Evolutionary conservation across 2,888 invertebrate genomes (phyloP).

Genomic region (Oxyscelio sp.): DNA sequence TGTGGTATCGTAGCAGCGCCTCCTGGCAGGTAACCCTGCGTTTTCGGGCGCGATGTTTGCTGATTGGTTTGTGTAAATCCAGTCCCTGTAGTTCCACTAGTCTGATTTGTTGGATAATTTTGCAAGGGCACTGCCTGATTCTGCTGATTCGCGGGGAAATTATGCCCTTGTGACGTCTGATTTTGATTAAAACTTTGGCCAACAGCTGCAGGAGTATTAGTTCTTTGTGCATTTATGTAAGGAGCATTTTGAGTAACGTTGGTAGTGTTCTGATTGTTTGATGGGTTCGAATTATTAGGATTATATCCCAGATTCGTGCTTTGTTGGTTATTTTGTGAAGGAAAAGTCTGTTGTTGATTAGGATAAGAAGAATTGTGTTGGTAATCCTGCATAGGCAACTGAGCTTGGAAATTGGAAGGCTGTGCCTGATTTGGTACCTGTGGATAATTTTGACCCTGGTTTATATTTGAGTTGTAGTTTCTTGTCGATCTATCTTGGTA

Average conservation of each 20-base stretch:
- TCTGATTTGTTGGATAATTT: conserved; percentile 62
- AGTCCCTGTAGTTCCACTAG: conserved; percentile 26
- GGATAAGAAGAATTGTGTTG: conserved; percentile 76
- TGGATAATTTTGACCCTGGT: conserved; percentile 81
- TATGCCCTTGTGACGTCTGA: conserved; percentile 28
- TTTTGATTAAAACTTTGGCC: conserved; percentile 10
- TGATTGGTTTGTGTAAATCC: conserved; percentile 51
- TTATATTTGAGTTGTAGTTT: conserved; percentile 82
- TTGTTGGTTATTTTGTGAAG: conserved; percentile 80
- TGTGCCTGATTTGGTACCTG: conserved; percentile 81
- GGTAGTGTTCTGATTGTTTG: conserved; percentile 78
- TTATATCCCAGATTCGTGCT: conserved; percentile 78
- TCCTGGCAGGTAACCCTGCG: conserved; percentile 42
- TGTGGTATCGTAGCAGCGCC: conserved; percentile 77
- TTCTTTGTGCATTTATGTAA: neutral
- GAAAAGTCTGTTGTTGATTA: conserved; percentile 82
- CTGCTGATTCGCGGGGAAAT: conserved; percentile 37
- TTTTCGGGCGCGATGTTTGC: conserved; percentile 72
- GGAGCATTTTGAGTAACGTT: conserved; percentile 65
- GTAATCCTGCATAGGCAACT: conserved; percentile 84
- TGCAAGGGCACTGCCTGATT: conserved; percentile 39
- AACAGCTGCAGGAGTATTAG: conserved; percentile 34
- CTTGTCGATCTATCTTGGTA: conserved; percentile 83
- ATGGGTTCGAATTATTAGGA: conserved; percentile 11
- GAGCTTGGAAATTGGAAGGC: conserved; percentile 78